Evolutionary conservation across 2,113 vertebrate genomes (phyloP).

Genomic region (Urocitellus parryii): DNA sequence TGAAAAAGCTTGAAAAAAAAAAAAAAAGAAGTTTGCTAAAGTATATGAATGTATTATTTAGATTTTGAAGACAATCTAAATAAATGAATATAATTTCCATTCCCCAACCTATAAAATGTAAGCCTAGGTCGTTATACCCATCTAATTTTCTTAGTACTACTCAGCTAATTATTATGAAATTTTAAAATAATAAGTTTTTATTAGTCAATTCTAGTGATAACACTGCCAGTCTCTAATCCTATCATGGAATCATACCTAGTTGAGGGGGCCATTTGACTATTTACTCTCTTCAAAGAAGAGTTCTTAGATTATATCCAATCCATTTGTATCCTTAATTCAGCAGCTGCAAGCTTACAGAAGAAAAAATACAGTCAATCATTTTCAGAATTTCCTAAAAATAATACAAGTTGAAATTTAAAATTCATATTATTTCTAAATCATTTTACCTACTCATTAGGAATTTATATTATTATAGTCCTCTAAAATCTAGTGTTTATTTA

Average conservation of each 20-base stretch:
- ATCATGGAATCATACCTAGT: neutral
- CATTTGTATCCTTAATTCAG: neutral
- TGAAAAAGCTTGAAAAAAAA: neutral
- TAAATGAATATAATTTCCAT: neutral
- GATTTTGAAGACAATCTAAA: neutral
- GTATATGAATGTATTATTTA: neutral
- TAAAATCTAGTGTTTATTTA: conserved; percentile 8
- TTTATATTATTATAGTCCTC: neutral
- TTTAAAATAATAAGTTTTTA: neutral
- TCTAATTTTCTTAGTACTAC: conserved; percentile 18
- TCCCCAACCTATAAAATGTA: neutral
- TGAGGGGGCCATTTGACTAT: neutral
- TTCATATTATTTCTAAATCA: conserved; percentile 13
- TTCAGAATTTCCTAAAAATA: conserved; percentile 9
- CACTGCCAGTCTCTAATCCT: neutral
- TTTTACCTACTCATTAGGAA: neutral
- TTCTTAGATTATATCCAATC: neutral
- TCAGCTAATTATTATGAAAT: neutral
- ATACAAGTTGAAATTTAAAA: neutral
- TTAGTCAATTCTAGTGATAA: neutral
- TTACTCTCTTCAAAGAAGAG: neutral
- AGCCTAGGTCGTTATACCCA: neutral
- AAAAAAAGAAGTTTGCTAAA: neutral
- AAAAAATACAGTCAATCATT: neutral
- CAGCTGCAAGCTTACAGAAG: neutral